These are phyloP conservation scores for Porites evermanni DNA, from an alignment of 92 coral and sea anemone genomes.

Conservation along the genomic window DNA sequence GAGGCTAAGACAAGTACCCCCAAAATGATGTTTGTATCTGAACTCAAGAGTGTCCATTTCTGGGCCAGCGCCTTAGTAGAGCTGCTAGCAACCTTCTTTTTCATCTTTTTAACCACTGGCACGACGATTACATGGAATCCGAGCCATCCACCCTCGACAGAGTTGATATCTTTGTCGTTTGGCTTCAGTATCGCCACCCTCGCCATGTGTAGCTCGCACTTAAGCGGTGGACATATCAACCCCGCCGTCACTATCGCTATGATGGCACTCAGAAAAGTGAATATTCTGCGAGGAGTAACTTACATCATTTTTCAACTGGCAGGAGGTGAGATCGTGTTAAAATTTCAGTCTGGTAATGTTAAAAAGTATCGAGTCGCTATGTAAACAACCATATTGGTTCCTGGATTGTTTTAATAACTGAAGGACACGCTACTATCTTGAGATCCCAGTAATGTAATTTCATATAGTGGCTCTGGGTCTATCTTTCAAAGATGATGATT, in stretches of 20 bases:
- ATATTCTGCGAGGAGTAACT: slow-evolving; percentile 72
- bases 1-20: background rate
- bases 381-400: background rate
- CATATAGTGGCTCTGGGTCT: too few relatives aligned
- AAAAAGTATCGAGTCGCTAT: background rate
- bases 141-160: slow-evolving; percentile 79
- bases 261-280: slow-evolving; percentile 77
- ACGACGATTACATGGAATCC: slow-evolving; percentile 84
- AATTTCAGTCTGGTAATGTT: background rate
- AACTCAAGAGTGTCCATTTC: slow-evolving; percentile 67
- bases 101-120: slow-evolving; percentile 91
- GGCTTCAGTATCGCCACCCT: slow-evolving; percentile 90
- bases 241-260: slow-evolving; percentile 94
- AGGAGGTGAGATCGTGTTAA: slow-evolving; percentile 78
- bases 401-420: background rate
- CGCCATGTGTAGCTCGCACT: slow-evolving; percentile 84
- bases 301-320: slow-evolving; percentile 80
- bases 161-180: slow-evolving; percentile 81
- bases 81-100: slow-evolving; percentile 82
- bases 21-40: slow-evolving; percentile 37
- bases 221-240: slow-evolving; percentile 93
- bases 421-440: background rate
- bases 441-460: too few relatives aligned
- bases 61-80: slow-evolving; percentile 89
- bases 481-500: too few relatives aligned